A percentile compares a stretch with the other conserved stretches of the same genome.
phyloP scores from a whole-genome alignment of 2,797 vertebrate genomes.

The Echeneis naucrates region DNA sequence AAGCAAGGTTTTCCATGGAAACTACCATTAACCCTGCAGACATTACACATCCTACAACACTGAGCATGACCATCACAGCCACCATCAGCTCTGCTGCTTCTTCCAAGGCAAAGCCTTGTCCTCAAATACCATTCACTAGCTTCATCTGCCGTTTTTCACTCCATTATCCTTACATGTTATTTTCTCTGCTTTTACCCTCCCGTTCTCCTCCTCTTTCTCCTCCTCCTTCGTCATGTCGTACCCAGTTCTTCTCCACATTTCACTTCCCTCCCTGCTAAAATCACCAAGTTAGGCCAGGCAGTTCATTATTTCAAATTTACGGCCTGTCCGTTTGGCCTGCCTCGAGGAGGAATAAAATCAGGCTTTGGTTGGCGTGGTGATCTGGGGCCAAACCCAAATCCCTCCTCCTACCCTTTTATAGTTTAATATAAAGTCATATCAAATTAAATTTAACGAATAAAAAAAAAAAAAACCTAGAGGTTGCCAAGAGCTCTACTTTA shows the following conservation, averaged over 20 bases:
- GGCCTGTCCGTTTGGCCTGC: constrained; percentile 77
- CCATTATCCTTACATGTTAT: constrained; percentile 33
- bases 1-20: constrained; percentile 57
- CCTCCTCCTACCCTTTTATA: constrained; percentile 61
- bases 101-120: constrained; percentile 48
- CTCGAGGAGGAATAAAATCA: constrained; percentile 73
- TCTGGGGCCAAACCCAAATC: constrained; percentile 64
- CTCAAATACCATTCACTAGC: constrained; percentile 50
- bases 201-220: background rate
- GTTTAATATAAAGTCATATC: constrained; percentile 81
- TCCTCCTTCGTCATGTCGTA: constrained; percentile 45
- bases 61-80: constrained; percentile 19
- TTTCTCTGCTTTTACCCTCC: constrained; percentile 32
- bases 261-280: constrained; percentile 52
- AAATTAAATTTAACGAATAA: constrained; percentile 77
- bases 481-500: constrained; percentile 61
- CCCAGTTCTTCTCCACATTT: constrained; percentile 48
- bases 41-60: constrained; percentile 51
- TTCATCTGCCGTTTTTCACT: constrained; percentile 35
- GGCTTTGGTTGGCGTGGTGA: constrained; percentile 73
- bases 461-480: constrained; percentile 61
- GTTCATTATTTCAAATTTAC: constrained; percentile 86
- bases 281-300: constrained; percentile 67
- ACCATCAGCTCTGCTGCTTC: constrained; percentile 15
- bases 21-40: constrained; percentile 48